A percentile compares a stretch with the other conserved stretches of the same genome.
Conservation (phyloP, 2,113 vertebrate species). For the Halichoerus grypus region DNA sequence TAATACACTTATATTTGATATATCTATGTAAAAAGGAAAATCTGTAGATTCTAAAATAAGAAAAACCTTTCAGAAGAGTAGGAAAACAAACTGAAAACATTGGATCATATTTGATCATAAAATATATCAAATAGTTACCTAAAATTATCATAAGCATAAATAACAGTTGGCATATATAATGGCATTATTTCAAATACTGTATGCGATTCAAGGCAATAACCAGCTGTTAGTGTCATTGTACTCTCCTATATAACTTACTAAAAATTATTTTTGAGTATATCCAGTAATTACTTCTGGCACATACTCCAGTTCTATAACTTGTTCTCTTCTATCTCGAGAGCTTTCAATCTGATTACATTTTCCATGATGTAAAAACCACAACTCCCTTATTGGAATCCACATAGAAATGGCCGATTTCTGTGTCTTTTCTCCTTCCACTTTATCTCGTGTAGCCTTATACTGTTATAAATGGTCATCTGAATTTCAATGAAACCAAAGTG, state of each 20-base stretch:
- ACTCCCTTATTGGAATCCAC: background rate
- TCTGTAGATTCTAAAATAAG: background rate
- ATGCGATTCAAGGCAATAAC: slow-evolving; percentile 79
- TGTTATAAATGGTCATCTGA: background rate
- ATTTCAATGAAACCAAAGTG: slow-evolving; percentile 37
- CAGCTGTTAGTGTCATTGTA: slow-evolving; percentile 82
- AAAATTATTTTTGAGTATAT: slow-evolving; percentile 81
- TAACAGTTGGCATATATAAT: slow-evolving; percentile 70
- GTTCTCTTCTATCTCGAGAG: slow-evolving; percentile 67
- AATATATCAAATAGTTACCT: slow-evolving; percentile 61
- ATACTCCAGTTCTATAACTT: slow-evolving; percentile 67
- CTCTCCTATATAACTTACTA: slow-evolving; percentile 76
- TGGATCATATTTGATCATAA: slow-evolving; percentile 11
- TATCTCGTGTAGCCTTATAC: background rate
- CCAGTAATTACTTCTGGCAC: slow-evolving; percentile 76
- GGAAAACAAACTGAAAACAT: slow-evolving; percentile 43
- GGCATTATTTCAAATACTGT: slow-evolving; percentile 80
- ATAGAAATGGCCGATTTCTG: background rate
- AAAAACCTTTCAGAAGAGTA: slow-evolving; percentile 31
- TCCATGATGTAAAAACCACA: slow-evolving; percentile 51
- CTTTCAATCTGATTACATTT: slow-evolving; percentile 63
- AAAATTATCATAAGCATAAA: slow-evolving; percentile 59
- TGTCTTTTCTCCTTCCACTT: background rate
- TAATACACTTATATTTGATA: background rate
- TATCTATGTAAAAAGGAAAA: slow-evolving; percentile 23